Evolutionary conservation across 2,113 vertebrate genomes (phyloP), one percentile per base, ranked within the genome.

Genomic region (Eulemur rufifrons): DNA sequence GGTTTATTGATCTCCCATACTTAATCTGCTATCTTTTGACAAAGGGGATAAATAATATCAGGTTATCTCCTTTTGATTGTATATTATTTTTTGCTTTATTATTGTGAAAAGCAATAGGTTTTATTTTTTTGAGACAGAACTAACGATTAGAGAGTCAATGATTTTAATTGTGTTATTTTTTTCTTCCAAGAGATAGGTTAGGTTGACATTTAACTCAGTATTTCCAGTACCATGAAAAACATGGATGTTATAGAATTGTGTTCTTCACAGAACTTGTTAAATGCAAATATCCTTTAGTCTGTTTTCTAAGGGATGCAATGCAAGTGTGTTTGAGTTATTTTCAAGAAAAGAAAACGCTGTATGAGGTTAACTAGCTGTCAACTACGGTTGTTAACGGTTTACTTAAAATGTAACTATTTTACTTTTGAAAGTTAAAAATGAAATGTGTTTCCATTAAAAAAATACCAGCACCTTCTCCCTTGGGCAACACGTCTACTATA

Each of bases 341-440:
- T 90, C 34, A 92, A 63, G 47, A 66, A 82, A 82, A 92, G 45
- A 8, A 73, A 50, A 50, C 47, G 42, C 25, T 47, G 3, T 74
- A 45, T 86, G 39, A 56, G 13, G 20, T 91, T 77, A 68, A 78
- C 37, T 86, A 59, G 32, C 18, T 78, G 66, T 39, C 34, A 82
- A 23, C 17, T 56, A 81, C 83, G 3, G 11, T 56, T 90, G 5
- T 87, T 96, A 71, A 56, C 6, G 83, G 23, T 27, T 86, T 91
- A 66, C 68, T 77, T 83, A 59, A 80, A 88, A 17, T 54, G 39
- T 5, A 52, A 71, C n/a, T 52, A 80, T 95, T 94, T 89, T 80
- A 94, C 34, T 95, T 89, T 39, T 82, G 54, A 92, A 94, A 80
- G n/a, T 85, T 77, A 91, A 88, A 93, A 89, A 92, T 96, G 96